A percentile compares a stretch with the other conserved stretches of the same genome.
These are phyloP conservation scores for Crotalus tigris DNA, from an alignment of 2,113 vertebrate genomes.

Conservation along the genomic window DNA sequence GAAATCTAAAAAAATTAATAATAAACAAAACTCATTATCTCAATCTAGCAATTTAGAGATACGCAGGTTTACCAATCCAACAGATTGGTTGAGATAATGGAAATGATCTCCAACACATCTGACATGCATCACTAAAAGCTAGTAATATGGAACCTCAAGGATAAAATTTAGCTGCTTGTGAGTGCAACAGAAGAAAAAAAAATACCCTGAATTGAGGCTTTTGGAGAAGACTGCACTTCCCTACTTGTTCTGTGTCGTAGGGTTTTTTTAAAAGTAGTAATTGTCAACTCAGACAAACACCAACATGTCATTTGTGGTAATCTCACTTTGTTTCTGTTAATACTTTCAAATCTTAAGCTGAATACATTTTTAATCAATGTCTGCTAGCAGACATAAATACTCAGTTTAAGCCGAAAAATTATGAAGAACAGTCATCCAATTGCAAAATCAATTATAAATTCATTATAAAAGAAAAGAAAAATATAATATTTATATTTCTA, in stretches of 20 bases:
- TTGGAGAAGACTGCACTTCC: slow-evolving; percentile 28
- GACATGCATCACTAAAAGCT: slow-evolving; percentile 53
- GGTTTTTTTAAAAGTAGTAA: slow-evolving; percentile 56
- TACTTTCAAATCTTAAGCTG: slow-evolving; percentile 48
- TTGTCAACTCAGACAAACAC: slow-evolving; percentile 57
- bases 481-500: neutral
- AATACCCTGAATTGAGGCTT: slow-evolving; percentile 55
- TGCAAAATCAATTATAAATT: neutral
- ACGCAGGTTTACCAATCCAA: neutral
- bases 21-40: neutral
- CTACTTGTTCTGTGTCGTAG: slow-evolving; percentile 54
- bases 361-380: neutral
- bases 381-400: neutral
- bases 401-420: neutral
- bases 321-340: slow-evolving; percentile 42
- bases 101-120: neutral
- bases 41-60: neutral
- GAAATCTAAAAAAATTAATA: slow-evolving; percentile 53
- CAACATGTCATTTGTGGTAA: slow-evolving; percentile 53
- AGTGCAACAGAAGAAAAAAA: slow-evolving; percentile 63
- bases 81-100: neutral
- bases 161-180: slow-evolving; percentile 65
- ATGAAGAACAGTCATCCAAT: neutral
- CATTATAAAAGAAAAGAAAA: neutral
- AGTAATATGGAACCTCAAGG: slow-evolving; percentile 61